Conservation (phyloP, 2,797 vertebrate species). For the Otus scops region DNA sequence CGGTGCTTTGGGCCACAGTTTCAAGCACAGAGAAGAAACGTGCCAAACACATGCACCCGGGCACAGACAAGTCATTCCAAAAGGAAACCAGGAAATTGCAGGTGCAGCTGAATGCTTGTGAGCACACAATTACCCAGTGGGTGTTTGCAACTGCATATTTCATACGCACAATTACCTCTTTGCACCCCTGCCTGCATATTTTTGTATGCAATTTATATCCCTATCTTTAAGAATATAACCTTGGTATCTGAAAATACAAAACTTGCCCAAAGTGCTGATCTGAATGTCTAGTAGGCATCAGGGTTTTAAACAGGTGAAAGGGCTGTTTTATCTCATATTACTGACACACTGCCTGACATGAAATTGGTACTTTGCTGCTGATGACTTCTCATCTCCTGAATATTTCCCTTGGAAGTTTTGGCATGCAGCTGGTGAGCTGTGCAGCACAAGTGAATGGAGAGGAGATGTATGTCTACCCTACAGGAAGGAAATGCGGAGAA, state of each 20-base stretch:
- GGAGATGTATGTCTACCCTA: neutral
- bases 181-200: neutral
- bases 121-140: neutral
- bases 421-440: neutral
- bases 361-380: constrained; percentile 22
- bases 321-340: neutral
- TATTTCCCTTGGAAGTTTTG: constrained; percentile 6
- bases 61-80: neutral
- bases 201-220: neutral
- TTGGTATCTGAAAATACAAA: neutral
- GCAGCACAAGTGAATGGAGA: neutral
- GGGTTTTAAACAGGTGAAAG: neutral
- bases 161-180: neutral
- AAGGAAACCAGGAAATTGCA: neutral
- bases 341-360: neutral
- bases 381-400: neutral
- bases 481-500: neutral
- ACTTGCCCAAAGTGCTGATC: neutral
- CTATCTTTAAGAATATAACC: neutral
- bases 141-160: neutral
- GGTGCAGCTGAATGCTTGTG: constrained; percentile 7
- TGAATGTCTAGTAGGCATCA: neutral
- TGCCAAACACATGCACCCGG: neutral
- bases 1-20: neutral
- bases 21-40: neutral